phyloP scores from a whole-genome alignment of 2,888 invertebrate genomes.

The Drosophila robusta region DNA sequence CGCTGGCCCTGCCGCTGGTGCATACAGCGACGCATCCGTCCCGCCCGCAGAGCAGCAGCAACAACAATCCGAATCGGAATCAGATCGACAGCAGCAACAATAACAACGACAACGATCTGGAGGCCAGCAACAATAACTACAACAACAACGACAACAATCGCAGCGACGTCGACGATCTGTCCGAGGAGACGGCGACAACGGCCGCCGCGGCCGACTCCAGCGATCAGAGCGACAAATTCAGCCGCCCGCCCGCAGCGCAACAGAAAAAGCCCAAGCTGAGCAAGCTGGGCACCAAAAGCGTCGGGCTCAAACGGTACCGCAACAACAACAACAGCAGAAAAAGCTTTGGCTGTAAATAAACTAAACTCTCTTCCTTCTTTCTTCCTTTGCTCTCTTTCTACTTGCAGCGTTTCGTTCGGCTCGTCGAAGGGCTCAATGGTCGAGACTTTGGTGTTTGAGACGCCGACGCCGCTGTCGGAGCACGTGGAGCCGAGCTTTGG shows the following conservation, averaged over 20 bases:
- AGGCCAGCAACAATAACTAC: conserved; percentile 44
- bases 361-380: conserved; percentile 52
- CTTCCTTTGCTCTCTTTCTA: conserved; percentile 41
- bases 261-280: conserved; percentile 82
- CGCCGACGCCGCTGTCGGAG: conserved; percentile 89
- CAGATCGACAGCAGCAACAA: conserved; percentile 40
- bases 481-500: conserved; percentile 84
- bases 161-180: conserved; percentile 61
- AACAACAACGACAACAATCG: conserved; percentile 47
- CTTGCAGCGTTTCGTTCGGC: conserved; percentile 94
- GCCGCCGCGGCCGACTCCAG: conserved; percentile 71
- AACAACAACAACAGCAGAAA: not conserved
- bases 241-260: conserved; percentile 67
- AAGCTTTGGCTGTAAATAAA: not conserved
- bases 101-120: conserved; percentile 58
- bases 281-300: conserved; percentile 83
- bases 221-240: conserved; percentile 79
- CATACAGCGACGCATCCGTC: conserved; percentile 69
- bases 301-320: conserved; percentile 83
- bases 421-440: conserved; percentile 98
- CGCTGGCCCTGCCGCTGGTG: conserved; percentile 60
- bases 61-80: conserved; percentile 44
- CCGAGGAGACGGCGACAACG: conserved; percentile 67
- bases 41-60: conserved; percentile 63
- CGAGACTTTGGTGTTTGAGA: conserved; percentile 96